Evolutionary conservation across 2,113 vertebrate species (phyloP), one percentile per base, ranked within the genome.

Genomic region (Hipposideros armiger): DNA sequence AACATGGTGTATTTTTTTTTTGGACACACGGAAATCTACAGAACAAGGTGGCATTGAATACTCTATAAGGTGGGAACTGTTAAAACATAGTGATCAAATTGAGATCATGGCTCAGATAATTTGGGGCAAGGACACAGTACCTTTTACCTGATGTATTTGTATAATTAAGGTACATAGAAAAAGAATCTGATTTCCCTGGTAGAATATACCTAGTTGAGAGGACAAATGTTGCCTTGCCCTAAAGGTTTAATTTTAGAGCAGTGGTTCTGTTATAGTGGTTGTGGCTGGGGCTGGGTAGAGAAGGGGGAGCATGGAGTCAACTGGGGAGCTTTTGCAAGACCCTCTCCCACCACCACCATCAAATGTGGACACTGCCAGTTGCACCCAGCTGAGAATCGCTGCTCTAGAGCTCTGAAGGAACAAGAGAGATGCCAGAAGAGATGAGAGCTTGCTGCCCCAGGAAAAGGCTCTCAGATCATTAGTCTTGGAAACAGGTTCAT

Each of bases 41-140:
- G 72, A 86, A 62, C 24, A 87, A 40, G 74, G 26, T 83, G 10
- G 19, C 85, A 30, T 1, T 56, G 56, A 81, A 52, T 28, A 36
- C 16, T 80, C 45, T 42, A 15, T 45, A 91, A 90, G 66, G 42
- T 62, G 36, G 52, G 77, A 82, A 78, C 73, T 90, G 30, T 84
- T 82, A 82, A 67, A 78, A 94, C 7, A 86, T 92, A 94, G 77
- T 54, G 45, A 52, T 60, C 47, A 87, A 26, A 47, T 36, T 32
- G 70, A 87, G 26, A 77, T 76, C 10, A 28, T 66, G 69, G 28
- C 56, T 94, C 30, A 54, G 28, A 91, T 47, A 45, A 70, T 70
- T 64, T 87, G 54, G 16, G 50, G 64, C 26, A 40, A 76, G 16
- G 84, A 22, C 22, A 40, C 95, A 95, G n/a, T 54, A 91, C 45